Base-by-base conservation (phyloP, 1,140 invertebrate genomes). In the Olivierus martensii region DNA sequence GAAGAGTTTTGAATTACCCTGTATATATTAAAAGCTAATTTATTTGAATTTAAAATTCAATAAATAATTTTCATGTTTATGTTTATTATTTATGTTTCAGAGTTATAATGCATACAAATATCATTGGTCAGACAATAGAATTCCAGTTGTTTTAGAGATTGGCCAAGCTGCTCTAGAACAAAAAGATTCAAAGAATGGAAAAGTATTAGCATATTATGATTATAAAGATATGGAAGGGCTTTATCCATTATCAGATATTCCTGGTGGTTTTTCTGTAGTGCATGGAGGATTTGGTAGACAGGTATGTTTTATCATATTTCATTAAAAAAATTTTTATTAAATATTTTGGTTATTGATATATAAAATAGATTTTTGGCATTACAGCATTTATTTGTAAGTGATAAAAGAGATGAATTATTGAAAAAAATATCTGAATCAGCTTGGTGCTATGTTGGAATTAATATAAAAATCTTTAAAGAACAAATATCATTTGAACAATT, bases 61-160 rank as follows among this genome's bases (percentile, higher is more conserved):
- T n/a, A n/a, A n/a, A n/a, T n/a, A n/a, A n/a, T n/a, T n/a, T n/a
- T n/a, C n/a, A n/a, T n/a, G n/a, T n/a, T n/a, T n/a, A n/a, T n/a
- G n/a, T n/a, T n/a, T n/a, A n/a, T n/a, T n/a, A n/a, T n/a, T n/a
- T n/a, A n/a, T n/a, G n/a, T 51, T 50, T 49, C 71, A 55, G 41
- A 79, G 81, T 65, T 94, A 84, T 69, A 81, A 84, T 75, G 87
- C 84, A 10, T 89, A 84, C 66, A 98, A 98, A 73, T 81, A 89
- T 64, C 91, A 93, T 64, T 98, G 93, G 91, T 91, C 89, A 48
- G 90, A 92, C 46, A 84, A 82, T 45, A 77, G 82, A 57, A 72
- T 94, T 35, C 87, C 89, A 3, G 79, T 92, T 15, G 76, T 89
- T 7, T 72, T 98, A 49, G 87, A 94, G 75, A 81, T 96, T 1